These are phyloP conservation scores for Rhinolophus sinicus DNA, from an alignment of 2,113 vertebrate genomes.

Conservation along the genomic window DNA sequence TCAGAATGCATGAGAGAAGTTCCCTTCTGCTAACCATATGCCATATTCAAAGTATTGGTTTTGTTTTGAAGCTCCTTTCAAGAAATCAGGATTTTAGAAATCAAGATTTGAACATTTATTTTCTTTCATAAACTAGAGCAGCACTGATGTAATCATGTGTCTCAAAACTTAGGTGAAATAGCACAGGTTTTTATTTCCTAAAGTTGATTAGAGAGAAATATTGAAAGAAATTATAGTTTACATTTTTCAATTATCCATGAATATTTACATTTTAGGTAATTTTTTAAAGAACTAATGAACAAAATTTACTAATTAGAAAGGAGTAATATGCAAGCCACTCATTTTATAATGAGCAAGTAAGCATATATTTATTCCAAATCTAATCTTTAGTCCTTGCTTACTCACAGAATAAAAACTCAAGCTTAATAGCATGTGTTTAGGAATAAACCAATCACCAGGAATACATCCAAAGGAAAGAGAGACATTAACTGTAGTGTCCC, in stretches of 20 bases:
- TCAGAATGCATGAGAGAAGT: background rate
- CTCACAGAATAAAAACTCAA: background rate
- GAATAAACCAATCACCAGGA: background rate
- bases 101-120: background rate
- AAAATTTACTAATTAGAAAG: background rate
- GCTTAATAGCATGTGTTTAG: background rate
- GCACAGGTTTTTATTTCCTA: background rate
- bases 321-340: background rate
- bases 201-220: background rate
- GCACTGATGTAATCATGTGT: background rate
- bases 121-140: background rate
- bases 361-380: background rate
- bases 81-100: background rate
- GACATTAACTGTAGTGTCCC: background rate
- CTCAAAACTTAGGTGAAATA: slow-evolving; percentile 11
- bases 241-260: background rate
- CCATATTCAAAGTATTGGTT: background rate
- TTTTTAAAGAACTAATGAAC: background rate
- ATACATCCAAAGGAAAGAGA: background rate
- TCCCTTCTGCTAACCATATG: background rate
- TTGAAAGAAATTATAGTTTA: background rate
- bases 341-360: slow-evolving; percentile 14
- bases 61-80: background rate
- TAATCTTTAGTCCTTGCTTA: background rate
- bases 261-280: background rate